Evolutionary conservation across 2,797 vertebrate species (phyloP).

Genomic region (Sebastiscus tertius): DNA sequence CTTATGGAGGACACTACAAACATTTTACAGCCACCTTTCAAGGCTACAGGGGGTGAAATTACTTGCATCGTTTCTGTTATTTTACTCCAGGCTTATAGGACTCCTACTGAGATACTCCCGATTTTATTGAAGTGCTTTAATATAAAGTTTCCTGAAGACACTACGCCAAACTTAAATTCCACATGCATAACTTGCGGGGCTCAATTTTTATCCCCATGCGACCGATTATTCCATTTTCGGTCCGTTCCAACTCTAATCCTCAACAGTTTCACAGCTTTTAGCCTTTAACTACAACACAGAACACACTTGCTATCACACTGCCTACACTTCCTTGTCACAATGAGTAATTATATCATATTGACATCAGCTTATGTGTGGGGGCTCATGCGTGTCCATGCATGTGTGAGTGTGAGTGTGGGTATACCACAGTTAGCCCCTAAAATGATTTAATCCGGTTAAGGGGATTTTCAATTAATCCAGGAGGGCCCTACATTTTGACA

Average conservation of each 20-base stretch:
- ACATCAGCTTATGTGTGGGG: constrained; percentile 67
- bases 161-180: not conserved
- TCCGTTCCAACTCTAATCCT: constrained; percentile 48
- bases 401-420: constrained; percentile 44
- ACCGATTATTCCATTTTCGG: constrained; percentile 40
- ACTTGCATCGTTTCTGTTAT: not conserved
- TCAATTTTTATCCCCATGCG: constrained; percentile 24
- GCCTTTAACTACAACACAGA: constrained; percentile 66
- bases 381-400: constrained; percentile 49
- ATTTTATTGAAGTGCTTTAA: not conserved
- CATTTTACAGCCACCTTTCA: not conserved
- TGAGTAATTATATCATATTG: constrained; percentile 74
- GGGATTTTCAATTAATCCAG: constrained; percentile 73
- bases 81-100: not conserved
- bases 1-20: not conserved
- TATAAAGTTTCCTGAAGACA: not conserved
- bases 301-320: constrained; percentile 65
- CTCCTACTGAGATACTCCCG: not conserved
- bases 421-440: constrained; percentile 31
- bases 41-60: not conserved
- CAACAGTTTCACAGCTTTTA: constrained; percentile 66
- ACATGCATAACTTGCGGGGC: constrained; percentile 1
- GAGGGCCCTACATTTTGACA: constrained; percentile 57
- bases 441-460: constrained; percentile 64
- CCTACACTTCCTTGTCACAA: constrained; percentile 66